Evolutionary conservation across 2,113 vertebrate genomes (phyloP).

Genomic region (Antigone vipio): DNA sequence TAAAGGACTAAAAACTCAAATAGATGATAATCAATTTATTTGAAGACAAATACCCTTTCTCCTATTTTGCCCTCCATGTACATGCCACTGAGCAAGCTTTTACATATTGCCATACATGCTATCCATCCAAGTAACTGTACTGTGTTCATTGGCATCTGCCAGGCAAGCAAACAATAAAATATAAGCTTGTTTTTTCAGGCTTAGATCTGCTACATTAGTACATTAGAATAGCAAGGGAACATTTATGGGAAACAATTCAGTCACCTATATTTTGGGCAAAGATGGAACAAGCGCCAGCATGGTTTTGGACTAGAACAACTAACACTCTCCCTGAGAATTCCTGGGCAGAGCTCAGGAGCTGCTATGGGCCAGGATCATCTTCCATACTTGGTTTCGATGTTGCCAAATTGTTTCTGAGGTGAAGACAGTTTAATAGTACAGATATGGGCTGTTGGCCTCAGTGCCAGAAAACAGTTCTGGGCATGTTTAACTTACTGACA

Average conservation of each 20-base stretch:
- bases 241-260: neutral
- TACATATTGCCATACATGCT: neutral
- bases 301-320: neutral
- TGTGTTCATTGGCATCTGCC: neutral
- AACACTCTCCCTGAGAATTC: neutral
- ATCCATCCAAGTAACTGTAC: neutral
- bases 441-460: neutral
- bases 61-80: neutral
- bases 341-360: neutral
- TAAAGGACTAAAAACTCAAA: neutral
- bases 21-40: neutral
- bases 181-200: fast-evolving
- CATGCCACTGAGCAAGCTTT: neutral
- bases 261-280: neutral
- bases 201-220: neutral
- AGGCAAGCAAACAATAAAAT: neutral
- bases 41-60: neutral
- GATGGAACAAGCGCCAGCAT: neutral
- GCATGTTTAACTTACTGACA: neutral
- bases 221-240: neutral
- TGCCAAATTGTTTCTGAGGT: neutral
- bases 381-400: neutral
- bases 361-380: neutral
- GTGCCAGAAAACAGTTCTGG: neutral
- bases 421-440: neutral